phyloP scores from a whole-genome alignment of 2,113 vertebrate species.

The Tympanuchus pallidicinctus region DNA sequence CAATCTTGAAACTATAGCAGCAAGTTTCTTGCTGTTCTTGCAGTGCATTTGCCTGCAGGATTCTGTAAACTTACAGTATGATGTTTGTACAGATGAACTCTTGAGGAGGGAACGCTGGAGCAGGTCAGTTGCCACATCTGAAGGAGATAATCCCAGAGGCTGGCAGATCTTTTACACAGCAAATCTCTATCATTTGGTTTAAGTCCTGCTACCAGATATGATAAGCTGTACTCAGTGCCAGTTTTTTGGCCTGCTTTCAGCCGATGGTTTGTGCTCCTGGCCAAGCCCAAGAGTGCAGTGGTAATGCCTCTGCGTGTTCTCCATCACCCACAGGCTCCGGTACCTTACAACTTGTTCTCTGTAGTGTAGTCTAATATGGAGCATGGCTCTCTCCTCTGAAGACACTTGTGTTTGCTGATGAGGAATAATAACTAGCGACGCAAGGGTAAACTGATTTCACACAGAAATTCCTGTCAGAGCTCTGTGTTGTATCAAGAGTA shows the following conservation, averaged over 20 bases:
- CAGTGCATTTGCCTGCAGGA: neutral
- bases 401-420: neutral
- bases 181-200: neutral
- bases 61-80: fast-evolving
- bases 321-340: neutral
- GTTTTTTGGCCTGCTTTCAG: conserved; percentile 8
- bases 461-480: conserved; percentile 36
- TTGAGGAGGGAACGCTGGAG: neutral
- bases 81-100: neutral
- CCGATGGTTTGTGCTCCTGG: neutral
- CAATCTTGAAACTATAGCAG: neutral
- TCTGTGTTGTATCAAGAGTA: conserved; percentile 14
- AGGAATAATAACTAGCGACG: conserved; percentile 4
- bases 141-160: neutral
- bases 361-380: neutral
- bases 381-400: neutral
- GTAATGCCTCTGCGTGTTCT: neutral
- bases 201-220: neutral
- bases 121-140: neutral
- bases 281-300: neutral
- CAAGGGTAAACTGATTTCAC: conserved; percentile 55
- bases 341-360: neutral
- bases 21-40: neutral
- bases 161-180: neutral
- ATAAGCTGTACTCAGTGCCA: neutral